phyloP scores from a whole-genome alignment of 2,113 vertebrate genomes.

The Synodontis membranacea region DNA sequence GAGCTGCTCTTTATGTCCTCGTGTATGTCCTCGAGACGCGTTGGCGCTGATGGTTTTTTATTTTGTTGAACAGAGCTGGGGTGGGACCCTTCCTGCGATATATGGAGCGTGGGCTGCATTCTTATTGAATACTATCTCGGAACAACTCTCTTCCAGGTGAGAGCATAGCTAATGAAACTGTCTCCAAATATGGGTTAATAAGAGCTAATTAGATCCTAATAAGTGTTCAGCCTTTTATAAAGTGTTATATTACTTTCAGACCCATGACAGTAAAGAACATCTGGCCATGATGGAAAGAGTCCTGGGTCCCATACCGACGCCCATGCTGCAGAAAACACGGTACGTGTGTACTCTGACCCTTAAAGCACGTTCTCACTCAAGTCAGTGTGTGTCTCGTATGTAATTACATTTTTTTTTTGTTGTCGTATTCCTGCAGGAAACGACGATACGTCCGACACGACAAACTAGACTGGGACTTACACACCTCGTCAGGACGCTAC shows the following conservation, averaged over 20 bases:
- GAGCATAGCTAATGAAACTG: conserved; percentile 15
- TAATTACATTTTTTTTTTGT: background rate
- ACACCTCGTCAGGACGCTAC: conserved; percentile 78
- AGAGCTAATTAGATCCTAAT: background rate
- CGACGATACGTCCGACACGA: conserved; percentile 79
- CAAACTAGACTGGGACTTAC: conserved; percentile 83
- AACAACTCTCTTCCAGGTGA: conserved; percentile 86
- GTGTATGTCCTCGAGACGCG: background rate
- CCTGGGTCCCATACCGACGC: conserved; percentile 84
- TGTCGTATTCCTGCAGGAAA: conserved; percentile 72
- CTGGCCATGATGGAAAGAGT: conserved; percentile 96
- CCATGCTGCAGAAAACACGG: conserved; percentile 86
- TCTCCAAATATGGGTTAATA: no score
- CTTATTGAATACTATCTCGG: conserved; percentile 93
- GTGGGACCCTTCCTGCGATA: conserved; percentile 93
- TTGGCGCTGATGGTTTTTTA: background rate
- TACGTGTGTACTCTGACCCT: conserved; percentile 39
- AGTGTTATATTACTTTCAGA: conserved; percentile 68
- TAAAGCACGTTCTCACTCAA: background rate
- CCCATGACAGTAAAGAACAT: conserved; percentile 91
- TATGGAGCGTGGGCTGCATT: conserved; percentile 96
- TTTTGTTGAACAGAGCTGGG: conserved; percentile 79
- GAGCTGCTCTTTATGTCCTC: no score
- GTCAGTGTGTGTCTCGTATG: background rate
- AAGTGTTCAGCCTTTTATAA: background rate